These are phyloP conservation scores for Coregonus sp. DNA, from an alignment of 2,797 vertebrate species.

Conservation along the genomic window DNA sequence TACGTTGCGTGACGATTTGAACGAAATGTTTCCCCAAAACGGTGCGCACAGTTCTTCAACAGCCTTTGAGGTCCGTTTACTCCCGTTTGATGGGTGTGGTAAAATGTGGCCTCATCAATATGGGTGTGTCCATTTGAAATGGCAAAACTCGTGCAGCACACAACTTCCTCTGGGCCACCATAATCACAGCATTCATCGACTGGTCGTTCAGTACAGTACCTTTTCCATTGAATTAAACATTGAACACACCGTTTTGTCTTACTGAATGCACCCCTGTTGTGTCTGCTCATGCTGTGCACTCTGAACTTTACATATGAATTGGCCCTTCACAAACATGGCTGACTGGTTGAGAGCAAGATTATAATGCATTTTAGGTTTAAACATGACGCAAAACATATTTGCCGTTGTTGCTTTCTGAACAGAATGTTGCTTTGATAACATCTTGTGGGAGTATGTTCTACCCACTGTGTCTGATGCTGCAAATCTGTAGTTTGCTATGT, in stretches of 20 bases:
- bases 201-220: too few species aligned
- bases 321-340: background rate
- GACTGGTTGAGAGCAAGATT: background rate
- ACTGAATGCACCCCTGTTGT: background rate
- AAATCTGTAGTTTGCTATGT: conserved; percentile 7
- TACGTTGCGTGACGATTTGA: background rate
- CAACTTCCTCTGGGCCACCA: too few species aligned
- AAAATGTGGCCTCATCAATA: too few species aligned
- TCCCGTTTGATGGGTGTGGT: background rate
- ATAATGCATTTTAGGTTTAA: background rate
- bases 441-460: conserved; percentile 34
- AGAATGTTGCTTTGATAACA: conserved; percentile 20
- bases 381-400: background rate
- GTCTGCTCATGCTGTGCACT: background rate
- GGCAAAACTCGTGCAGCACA: too few species aligned
- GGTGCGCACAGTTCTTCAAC: too few species aligned
- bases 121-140: too few species aligned
- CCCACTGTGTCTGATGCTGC: conserved; percentile 14
- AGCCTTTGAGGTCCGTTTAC: background rate
- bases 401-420: background rate
- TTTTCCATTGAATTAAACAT: too few species aligned
- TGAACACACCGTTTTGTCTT: background rate
- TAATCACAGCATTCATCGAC: too few species aligned
- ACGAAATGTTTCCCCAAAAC: background rate
- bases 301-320: background rate